Conservation (phyloP, 2,888 invertebrate genomes). For the Agrotis ipsilon region DNA sequence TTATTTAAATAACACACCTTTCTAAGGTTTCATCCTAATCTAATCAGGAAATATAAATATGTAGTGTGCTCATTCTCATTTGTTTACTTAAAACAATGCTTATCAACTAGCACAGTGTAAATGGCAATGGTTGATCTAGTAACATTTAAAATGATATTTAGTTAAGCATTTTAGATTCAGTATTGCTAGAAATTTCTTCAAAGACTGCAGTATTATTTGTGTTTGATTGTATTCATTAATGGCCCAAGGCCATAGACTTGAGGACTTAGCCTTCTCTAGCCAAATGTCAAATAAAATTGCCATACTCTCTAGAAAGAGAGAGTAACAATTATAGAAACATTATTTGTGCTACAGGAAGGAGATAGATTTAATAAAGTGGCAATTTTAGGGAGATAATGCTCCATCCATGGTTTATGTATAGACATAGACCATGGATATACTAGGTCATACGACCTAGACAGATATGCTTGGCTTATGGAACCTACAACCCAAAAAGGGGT, state of each 20-base stretch:
- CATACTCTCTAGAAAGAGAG: no score
- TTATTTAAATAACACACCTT: conserved; percentile 9
- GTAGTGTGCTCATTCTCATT: conserved; percentile 12
- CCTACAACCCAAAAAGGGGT: neutral
- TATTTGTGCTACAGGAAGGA: no score
- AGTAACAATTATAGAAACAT: no score
- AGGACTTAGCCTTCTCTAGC: no score
- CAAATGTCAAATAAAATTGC: no score
- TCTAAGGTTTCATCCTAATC: conserved; percentile 29
- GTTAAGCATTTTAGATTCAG: neutral
- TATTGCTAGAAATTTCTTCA: conserved; percentile 6
- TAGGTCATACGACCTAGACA: neutral
- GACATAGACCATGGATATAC: no score
- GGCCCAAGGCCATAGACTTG: no score
- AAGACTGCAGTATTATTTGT: conserved; percentile 15
- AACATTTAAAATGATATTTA: conserved; percentile 40
- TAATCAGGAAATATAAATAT: conserved; percentile 46
- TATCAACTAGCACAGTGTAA: conserved; percentile 38
- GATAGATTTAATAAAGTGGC: no score
- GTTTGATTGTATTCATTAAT: neutral
- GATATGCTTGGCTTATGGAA: conserved; percentile 33
- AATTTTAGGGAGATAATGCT: no score
- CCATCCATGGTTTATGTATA: no score
- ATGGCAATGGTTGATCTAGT: conserved; percentile 36
- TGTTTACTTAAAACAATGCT: conserved; percentile 40